Percentiles rank a stretch among this genome's conserved stretches.
phyloP scores from a whole-genome alignment of 2,113 vertebrate genomes.

The Cyrtonyx montezumae region DNA sequence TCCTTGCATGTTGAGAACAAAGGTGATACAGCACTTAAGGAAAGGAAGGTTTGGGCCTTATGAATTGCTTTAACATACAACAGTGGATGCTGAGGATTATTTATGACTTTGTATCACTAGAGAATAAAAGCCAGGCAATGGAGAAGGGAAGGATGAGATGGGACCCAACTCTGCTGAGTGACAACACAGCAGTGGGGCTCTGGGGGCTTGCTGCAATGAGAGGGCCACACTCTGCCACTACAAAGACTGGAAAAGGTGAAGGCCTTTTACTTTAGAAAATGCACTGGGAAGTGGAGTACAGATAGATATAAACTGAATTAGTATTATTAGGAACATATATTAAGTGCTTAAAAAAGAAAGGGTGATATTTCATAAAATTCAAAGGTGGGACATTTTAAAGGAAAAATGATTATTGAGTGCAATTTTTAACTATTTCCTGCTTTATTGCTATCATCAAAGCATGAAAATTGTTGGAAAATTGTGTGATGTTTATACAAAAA shows the following conservation, averaged over 20 bases:
- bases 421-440: background rate
- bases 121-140: background rate
- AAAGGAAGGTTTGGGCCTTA: background rate
- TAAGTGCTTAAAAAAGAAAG: background rate
- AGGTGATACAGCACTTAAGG: accelerated
- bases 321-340: background rate
- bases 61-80: accelerated
- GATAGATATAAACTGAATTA: background rate
- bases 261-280: background rate
- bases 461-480: background rate
- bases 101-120: accelerated
- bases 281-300: background rate
- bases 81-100: background rate
- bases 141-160: background rate
- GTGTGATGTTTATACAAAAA: background rate
- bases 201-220: background rate
- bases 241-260: background rate
- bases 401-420: background rate
- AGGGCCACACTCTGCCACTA: background rate
- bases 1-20: background rate
- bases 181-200: background rate
- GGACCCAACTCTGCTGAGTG: accelerated
- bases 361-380: background rate
- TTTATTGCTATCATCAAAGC: background rate
- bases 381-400: background rate